Evolutionary conservation across 1,140 invertebrate species (phyloP), one percentile per base, ranked within the genome.

Genomic region (Macrobrachium rosenbergii): DNA sequence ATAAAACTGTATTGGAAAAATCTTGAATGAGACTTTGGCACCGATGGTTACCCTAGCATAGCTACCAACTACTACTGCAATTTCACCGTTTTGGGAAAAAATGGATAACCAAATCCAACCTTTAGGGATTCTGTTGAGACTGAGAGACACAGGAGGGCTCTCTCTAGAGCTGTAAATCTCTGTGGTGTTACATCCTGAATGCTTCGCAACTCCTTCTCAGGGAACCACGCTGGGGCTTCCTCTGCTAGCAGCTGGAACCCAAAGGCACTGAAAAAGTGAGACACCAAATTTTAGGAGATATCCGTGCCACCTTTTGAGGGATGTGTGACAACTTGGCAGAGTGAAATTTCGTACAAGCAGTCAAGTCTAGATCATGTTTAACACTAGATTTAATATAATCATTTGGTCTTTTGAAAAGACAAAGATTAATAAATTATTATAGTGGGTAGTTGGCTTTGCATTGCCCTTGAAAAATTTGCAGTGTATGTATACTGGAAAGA

Each of bases 211-310:
- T 98, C 97, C 19, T 96, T 95, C 0, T 95, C 95, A 0, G 97
- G 97, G 91, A 98, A 98, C 96, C 97, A 98, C 10, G 96, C 96
- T 86, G 96, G 95, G 91, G 97, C 96, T 83, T 97, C 96, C 90
- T 97, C 96, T 17, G 96, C 95, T 69, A 98, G 95, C 69, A 98
- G 94, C 5, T 10, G 94, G 93, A 88, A 96, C 94, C 79, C 95
- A 95, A 89, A 95, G 95, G 52, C 94, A 93, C 92, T 96, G 96
- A 90, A 52, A 90, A 91, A 80, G 58, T n/a, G 17, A 78, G 17
- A 11, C 19, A 67, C 69, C 23, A 63, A 63, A 23, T n/a, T 0
- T n/a, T 67, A 67, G 10, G 11, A 28, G 8, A 8, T 67, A 3
- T 16, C 7, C 64, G 0, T 67, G 64, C 5, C 8, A 21, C 19